Percentiles rank a stretch among this genome's conserved stretches.
These are phyloP conservation scores for Harpagoxenus sublaevis DNA, from an alignment of 2,888 invertebrate genomes.

Conservation along the genomic window DNA sequence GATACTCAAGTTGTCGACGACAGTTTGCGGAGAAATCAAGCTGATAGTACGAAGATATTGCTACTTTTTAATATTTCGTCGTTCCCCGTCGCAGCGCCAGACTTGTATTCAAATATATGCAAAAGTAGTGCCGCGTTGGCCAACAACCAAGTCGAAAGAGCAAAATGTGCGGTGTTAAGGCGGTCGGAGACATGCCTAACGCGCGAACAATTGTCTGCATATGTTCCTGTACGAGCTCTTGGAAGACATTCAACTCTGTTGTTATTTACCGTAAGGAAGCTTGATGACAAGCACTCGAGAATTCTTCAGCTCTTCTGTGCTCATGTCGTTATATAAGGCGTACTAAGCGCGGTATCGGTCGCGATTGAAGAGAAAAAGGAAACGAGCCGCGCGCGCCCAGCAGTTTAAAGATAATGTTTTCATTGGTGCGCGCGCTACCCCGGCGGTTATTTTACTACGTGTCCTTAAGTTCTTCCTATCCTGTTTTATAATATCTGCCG, in stretches of 20 bases:
- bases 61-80: conserved; percentile 26
- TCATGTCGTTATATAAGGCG: background rate
- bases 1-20: background rate
- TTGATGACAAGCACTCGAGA: background rate
- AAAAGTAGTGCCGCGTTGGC: conserved; percentile 44
- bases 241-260: conserved; percentile 27
- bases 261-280: conserved; percentile 12
- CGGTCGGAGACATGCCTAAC: conserved; percentile 19
- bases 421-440: conserved; percentile 1
- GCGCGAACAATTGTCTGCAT: conserved; percentile 44
- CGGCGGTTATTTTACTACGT: conserved; percentile 50
- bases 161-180: conserved; percentile 33
- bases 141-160: conserved; percentile 40
- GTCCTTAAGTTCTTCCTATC: conserved; percentile 17
- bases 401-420: conserved; percentile 48
- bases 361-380: conserved; percentile 1
- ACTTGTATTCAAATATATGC: conserved; percentile 51
- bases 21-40: conserved; percentile 6
- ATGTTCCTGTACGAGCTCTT: conserved; percentile 30
- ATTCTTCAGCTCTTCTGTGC: background rate
- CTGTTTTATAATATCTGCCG: conserved; percentile 45
- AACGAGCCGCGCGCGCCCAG: background rate
- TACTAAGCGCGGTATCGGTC: conserved; percentile 1
- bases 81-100: background rate
- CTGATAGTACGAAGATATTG: background rate